Conservation (phyloP, 2,113 vertebrate genomes). For the Polypterus bichir region DNA sequence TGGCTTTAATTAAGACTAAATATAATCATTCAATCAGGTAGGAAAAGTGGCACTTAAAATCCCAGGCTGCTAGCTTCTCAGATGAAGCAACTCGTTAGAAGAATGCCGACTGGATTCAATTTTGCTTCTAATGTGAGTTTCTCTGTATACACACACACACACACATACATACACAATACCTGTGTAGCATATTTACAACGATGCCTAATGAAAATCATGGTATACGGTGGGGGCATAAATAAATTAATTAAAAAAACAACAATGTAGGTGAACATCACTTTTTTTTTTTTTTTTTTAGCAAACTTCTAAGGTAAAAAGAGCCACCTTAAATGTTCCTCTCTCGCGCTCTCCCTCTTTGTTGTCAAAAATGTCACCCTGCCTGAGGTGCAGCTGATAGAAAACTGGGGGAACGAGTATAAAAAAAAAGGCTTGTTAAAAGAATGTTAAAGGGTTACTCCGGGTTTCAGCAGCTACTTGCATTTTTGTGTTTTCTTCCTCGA, state of each 20-base stretch:
- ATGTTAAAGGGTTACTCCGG: too few relatives aligned
- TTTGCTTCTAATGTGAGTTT: slow-evolving; percentile 68
- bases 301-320: slow-evolving; percentile 9
- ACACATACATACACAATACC: too few relatives aligned
- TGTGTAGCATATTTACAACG: too few relatives aligned
- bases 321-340: slow-evolving; percentile 24
- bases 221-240: slow-evolving; percentile 3
- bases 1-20: too few relatives aligned
- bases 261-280: slow-evolving; percentile 1
- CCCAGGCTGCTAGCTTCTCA: too few relatives aligned
- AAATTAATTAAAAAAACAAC: slow-evolving; percentile 10
- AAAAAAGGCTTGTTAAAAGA: not conserved
- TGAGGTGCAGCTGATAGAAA: slow-evolving; percentile 38
- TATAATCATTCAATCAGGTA: slow-evolving; percentile 43
- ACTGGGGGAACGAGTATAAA: slow-evolving; percentile 52
- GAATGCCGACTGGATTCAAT: slow-evolving; percentile 87
- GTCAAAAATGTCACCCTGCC: slow-evolving; percentile 48
- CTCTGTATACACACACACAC: too few relatives aligned
- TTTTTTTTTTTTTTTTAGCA: slow-evolving; percentile 10
- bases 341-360: slow-evolving; percentile 38
- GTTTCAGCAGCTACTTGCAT: too few relatives aligned
- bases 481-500: too few relatives aligned
- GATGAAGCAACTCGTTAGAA: slow-evolving; percentile 52
- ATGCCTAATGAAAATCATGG: too few relatives aligned
- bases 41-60: slow-evolving; percentile 31